Evolutionary conservation across 2,113 vertebrate genomes (phyloP).

Genomic region (Clarias batrachus): DNA sequence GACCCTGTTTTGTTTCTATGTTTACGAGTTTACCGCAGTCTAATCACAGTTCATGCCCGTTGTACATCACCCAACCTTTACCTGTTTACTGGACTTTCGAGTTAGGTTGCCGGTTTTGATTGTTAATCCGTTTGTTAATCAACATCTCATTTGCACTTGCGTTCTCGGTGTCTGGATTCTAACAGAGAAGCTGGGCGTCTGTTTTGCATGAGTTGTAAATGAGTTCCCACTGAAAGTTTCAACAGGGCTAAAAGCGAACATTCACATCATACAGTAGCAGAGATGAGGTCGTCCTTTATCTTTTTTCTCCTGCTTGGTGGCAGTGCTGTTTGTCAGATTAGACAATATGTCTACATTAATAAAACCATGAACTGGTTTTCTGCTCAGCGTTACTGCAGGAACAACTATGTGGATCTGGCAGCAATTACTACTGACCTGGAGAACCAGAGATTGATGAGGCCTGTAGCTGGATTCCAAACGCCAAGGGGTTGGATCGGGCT

Average conservation of each 20-base stretch:
- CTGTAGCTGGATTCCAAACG: background rate
- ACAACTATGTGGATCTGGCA: too few relatives aligned
- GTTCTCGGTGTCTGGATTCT: too few relatives aligned
- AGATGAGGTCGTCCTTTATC: background rate
- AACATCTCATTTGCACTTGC: too few relatives aligned
- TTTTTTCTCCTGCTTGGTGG: background rate
- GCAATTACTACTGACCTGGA: background rate
- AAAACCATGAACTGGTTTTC: background rate
- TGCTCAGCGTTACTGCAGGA: slow-evolving; percentile 14
- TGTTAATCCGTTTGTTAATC: too few relatives aligned
- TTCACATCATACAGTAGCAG: background rate
- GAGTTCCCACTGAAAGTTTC: background rate
- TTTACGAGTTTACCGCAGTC: too few relatives aligned
- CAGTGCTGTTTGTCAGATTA: background rate
- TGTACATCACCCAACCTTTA: too few relatives aligned
- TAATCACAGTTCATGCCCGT: too few relatives aligned
- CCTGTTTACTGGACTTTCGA: too few relatives aligned
- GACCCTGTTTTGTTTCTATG: too few relatives aligned
- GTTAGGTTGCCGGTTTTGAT: too few relatives aligned
- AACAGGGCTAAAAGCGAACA: background rate
- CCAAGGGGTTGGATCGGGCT: slow-evolving; percentile 37
- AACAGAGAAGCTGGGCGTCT: too few relatives aligned
- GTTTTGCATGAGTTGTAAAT: slow-evolving; percentile 31
- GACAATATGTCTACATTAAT: background rate
- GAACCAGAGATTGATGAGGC: background rate